Base-by-base conservation (phyloP, 2,888 invertebrate genomes). In the Drosophila nr. perissopoda region DNA sequence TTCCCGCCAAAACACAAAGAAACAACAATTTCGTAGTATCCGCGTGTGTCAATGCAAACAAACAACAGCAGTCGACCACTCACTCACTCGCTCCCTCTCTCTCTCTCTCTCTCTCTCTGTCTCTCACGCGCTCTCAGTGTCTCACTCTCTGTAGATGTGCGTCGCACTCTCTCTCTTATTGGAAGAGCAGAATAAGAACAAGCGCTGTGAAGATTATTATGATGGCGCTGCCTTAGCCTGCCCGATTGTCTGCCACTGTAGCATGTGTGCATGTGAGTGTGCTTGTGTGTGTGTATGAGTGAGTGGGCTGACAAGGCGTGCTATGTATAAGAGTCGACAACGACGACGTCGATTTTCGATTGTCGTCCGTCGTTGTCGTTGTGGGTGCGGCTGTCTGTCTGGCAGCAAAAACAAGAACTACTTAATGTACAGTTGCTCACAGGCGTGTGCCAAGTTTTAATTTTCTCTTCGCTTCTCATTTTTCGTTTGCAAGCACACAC, bases 1-100 rank as follows among this genome's bases (percentile, higher is more conserved):
- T 73, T 78, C 85, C 73, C 87, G 87, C 87, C 85, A 87, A 85
- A 83, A 75, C 48, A 63, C n/a, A 75, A 59, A 59, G 52, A 66
- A 72, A 70, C 67, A 72, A 77, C 56, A 61, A 70, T 53, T 67
- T 57, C 52, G 25, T 57, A 65, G 29, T 49, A 63, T 36, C 76
- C 66, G 69, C 72, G 72, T 72, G 75, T 66, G 59, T 68, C 51
- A 64, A 62, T 57, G 66, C 65, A 75, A 79, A 79, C 66, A 81
- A 85, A 76, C 64, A 76, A 53, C 67, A 59, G 31, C 42, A 54
- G 42, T 10, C 45, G 29, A 59, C 54, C 48, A 16, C 34, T 53
- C 53, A 4, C n/a, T 27, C 54, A 1, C 4, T 54, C 25, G 5
- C 36, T 54, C 34, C 25, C 34, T 36, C 56, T 40, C 53, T 38